Base-by-base conservation (phyloP, 2,888 invertebrate species). In the Loripinus fragilis region DNA sequence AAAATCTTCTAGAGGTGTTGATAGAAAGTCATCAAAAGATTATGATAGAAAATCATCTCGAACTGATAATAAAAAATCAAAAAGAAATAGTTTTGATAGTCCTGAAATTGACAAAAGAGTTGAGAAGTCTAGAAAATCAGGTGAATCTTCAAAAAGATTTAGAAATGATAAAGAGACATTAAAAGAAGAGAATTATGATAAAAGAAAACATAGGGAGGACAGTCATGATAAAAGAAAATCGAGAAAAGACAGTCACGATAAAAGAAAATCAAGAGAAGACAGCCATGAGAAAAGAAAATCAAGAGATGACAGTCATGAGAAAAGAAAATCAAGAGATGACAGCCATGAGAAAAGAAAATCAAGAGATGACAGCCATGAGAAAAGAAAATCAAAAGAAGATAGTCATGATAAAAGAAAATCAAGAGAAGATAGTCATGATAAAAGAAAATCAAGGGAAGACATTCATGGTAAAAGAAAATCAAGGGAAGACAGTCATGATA, bases 71-170 rank as follows among this genome's bases (percentile, higher is more conserved):
- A 25, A 76, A 74, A 71, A 76, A 78, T 48, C 64, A 35, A 79
- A 78, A 68, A 69, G 60, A 38, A 80, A 81, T 25, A 48, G 48
- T 28, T 55, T 28, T 23, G 71, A 76, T 41, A 68, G 64, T 38
- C 5, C 12, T 33, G 52, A 76, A 67, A 65, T n/a, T n/a, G 45
- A 70, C 28, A 7, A 60, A 17, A 60, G 33, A 60, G 38, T 20
- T 50, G 30, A 66, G 2, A 41, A 42, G 55, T 55, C 69, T 30
- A 66, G 73, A 52, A 67, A 76, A 20, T 55, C 33, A 35, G 69
- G 41, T 15, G 25, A 60, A 41, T 33, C 74, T 38, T 70, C 66
- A 66, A 38, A 79, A 35, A 28, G 50, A 10, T 45, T 25, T 17
- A 55, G 41, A 15, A 23, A 55, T 41, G 55, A 70, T 28, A 74